Conservation (phyloP, 2,113 vertebrate genomes). For the Laticauda laticaudata region DNA sequence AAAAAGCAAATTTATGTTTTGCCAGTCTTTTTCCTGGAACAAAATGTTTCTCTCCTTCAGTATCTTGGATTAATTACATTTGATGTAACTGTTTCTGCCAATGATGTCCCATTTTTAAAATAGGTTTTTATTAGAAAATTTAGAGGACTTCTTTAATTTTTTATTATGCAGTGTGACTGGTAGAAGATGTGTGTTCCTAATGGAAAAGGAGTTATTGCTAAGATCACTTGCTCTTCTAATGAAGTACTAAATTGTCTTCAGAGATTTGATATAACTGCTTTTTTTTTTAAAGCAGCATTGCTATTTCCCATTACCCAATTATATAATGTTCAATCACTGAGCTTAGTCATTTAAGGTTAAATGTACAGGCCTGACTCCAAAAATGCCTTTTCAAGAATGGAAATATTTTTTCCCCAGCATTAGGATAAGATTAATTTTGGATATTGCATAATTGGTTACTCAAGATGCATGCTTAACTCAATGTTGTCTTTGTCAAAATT, state of each 20-base stretch:
- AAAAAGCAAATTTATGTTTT: neutral
- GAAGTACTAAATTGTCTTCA: neutral
- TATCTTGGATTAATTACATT: neutral
- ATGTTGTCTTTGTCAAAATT: neutral
- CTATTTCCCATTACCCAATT: neutral
- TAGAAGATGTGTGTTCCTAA: neutral
- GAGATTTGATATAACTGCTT: neutral
- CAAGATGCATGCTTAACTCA: neutral
- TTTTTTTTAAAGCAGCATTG: neutral
- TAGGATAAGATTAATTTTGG: neutral
- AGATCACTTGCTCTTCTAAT: neutral
- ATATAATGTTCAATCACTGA: neutral
- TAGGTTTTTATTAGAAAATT: neutral
- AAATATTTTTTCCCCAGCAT: neutral
- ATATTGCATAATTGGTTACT: neutral
- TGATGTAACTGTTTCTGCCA: neutral
- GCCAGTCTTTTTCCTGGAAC: neutral
- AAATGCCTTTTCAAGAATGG: neutral
- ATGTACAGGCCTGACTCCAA: neutral
- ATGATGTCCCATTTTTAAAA: neutral
- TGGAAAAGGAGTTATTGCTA: neutral
- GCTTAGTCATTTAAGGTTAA: neutral
- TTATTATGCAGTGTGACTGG: neutral
- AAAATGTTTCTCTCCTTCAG: neutral
- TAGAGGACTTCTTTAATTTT: neutral